Percentiles rank a stretch among this genome's conserved stretches.
These are phyloP conservation scores for Cheumatopsyche charites DNA, from an alignment of 1,140 invertebrate genomes.

Conservation along the genomic window DNA sequence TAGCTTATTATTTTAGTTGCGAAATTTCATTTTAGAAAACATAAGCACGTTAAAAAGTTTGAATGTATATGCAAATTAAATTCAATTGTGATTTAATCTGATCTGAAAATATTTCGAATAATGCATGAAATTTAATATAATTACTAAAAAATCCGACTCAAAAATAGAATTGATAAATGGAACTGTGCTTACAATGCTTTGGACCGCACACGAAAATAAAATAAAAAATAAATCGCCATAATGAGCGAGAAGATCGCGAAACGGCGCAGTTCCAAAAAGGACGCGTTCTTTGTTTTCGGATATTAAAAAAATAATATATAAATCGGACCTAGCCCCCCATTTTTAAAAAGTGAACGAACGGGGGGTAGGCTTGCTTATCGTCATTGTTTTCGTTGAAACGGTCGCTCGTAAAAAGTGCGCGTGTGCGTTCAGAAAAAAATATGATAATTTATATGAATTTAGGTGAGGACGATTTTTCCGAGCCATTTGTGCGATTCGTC, in stretches of 20 bases:
- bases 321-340: too few species aligned
- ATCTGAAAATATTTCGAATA: too few species aligned
- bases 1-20: too few species aligned
- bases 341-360: not conserved
- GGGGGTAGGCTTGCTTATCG: constrained; percentile 12
- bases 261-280: not conserved
- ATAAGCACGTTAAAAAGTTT: too few species aligned
- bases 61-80: too few species aligned
- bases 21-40: too few species aligned
- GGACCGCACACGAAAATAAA: not conserved
- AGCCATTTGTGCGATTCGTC: constrained; percentile 8
- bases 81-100: too few species aligned
- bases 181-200: not conserved
- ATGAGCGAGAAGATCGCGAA: not conserved
- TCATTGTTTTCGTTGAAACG: constrained; percentile 24
- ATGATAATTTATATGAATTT: constrained; percentile 21
- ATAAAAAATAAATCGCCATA: constrained; percentile 6
- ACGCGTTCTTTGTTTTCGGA: too few species aligned
- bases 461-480: constrained; percentile 26
- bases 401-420: constrained; percentile 11
- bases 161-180: too few species aligned
- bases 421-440: not conserved
- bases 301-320: too few species aligned
- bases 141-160: too few species aligned
- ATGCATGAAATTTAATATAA: too few species aligned